Evolutionary conservation across 2,888 invertebrate genomes (phyloP), one percentile per base, ranked within the genome.

Genomic region (Meiosimyza decipiens): DNA sequence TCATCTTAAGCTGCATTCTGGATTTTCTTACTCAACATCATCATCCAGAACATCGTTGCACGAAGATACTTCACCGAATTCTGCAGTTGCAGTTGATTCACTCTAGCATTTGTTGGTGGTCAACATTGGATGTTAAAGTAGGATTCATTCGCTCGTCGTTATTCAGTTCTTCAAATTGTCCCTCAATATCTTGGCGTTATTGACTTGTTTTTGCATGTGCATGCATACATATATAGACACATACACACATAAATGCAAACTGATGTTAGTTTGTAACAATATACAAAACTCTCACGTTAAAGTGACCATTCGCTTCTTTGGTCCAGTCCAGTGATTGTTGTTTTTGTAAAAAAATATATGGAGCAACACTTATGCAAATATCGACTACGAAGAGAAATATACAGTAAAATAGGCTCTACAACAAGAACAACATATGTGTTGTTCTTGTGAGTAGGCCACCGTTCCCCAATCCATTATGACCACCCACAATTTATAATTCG

Each of bases 121-220:
- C 77, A 74, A 50, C 59, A 22, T 13, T 70, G 28, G 40, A 9
- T 67, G 22, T n/a, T 18, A 22, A 7, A 60, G 51, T 40, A 50
- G 68, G 63, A 55, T 63, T 49, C 50, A 66, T 47, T 51, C 51
- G 62, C 57, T 74, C 62, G 68, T 64, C 72, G 70, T 73, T 72
- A 67, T 71, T 28, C 28, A 73, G 72, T 72, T 59, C 68, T 70
- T 71, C 64, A 69, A 66, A 73, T 76, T 77, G 74, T 76, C 76
- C 73, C 70, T 73, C 67, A 74, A 73, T 74, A 72, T 76, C 74
- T 76, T 75, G 73, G 72, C 73, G 74, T 73, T 73, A 69, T 72
- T 76, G 72, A 73, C 72, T 72, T 71, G 72, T 74, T 70, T 71
- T 66, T 74, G 73, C 49, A 73, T 75, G 73, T 67, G 63, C 66